Evolutionary conservation across 2,888 invertebrate species (phyloP).

Genomic region (Cynaeus angustus): DNA sequence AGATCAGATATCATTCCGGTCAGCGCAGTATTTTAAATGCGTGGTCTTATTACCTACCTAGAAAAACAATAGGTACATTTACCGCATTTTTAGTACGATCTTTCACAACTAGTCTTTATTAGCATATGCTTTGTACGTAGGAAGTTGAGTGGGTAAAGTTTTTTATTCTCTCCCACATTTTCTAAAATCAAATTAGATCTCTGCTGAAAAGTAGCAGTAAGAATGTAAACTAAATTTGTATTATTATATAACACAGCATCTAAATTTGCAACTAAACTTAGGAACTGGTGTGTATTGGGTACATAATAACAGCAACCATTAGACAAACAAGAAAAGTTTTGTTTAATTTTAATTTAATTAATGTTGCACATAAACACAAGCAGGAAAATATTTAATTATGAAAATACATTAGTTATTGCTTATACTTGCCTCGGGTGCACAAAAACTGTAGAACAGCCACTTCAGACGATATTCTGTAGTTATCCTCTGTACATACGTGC

Average conservation of each 20-base stretch:
- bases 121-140: background rate
- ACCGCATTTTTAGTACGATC: background rate
- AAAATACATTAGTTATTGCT: slow-evolving; percentile 39
- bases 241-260: background rate
- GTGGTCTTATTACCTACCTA: background rate
- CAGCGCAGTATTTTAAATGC: background rate
- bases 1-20: too few relatives aligned
- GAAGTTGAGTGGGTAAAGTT: slow-evolving; percentile 2
- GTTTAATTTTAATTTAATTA: slow-evolving; percentile 48
- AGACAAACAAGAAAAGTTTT: slow-evolving; percentile 42
- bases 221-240: background rate
- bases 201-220: background rate
- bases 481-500: slow-evolving; percentile 35
- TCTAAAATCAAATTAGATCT: background rate
- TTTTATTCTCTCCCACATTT: background rate
- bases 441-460: slow-evolving; percentile 37
- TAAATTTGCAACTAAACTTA: slow-evolving; percentile 17
- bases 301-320: slow-evolving; percentile 39
- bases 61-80: slow-evolving; percentile 7
- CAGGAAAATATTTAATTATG: slow-evolving; percentile 45
- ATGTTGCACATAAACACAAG: slow-evolving; percentile 34
- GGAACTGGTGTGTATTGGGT: slow-evolving; percentile 16
- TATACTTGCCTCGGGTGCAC: slow-evolving; percentile 24
- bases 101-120: background rate
- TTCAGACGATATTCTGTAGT: slow-evolving; percentile 34